These are phyloP conservation scores for Leuciscus idus DNA, from an alignment of 2,113 vertebrate genomes.

Conservation along the genomic window DNA sequence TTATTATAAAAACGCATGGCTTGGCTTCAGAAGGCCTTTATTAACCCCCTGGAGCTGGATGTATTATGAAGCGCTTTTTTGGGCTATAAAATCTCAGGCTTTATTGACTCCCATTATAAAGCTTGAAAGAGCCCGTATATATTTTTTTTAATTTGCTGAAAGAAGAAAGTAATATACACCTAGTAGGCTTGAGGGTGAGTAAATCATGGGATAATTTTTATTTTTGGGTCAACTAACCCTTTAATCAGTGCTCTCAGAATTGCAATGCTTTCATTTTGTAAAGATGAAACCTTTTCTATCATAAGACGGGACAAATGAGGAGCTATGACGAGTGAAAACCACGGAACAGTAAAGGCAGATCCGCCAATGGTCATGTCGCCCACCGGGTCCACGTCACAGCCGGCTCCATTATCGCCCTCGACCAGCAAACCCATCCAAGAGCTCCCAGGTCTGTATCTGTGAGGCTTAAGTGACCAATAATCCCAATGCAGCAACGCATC, in stretches of 20 bases:
- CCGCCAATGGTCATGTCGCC: conserved; percentile 86
- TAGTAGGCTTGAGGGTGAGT: too few species aligned
- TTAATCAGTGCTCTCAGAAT: not conserved
- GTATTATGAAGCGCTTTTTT: too few species aligned
- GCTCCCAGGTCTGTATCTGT: conserved; percentile 85
- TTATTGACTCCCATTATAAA: too few species aligned
- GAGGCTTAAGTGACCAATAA: not conserved
- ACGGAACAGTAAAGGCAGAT: conserved; percentile 86
- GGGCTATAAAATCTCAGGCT: too few species aligned
- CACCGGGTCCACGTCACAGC: conserved; percentile 83
- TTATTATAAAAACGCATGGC: too few species aligned
- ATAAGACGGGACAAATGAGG: conserved; percentile 75
- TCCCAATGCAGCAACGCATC: not conserved
- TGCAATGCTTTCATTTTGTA: not conserved
- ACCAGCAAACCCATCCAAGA: conserved; percentile 87
- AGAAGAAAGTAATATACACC: too few species aligned
- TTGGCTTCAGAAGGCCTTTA: too few species aligned
- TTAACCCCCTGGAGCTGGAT: too few species aligned
- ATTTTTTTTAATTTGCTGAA: too few species aligned
- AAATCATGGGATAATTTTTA: too few species aligned
- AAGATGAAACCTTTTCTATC: not conserved
- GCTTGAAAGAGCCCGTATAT: too few species aligned
- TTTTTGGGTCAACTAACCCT: too few species aligned
- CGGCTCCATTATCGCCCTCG: conserved; percentile 87
- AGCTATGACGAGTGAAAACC: conserved; percentile 96